These are phyloP conservation scores for Anisognathus igniventris DNA, from an alignment of 2,797 vertebrate genomes.

Conservation along the genomic window DNA sequence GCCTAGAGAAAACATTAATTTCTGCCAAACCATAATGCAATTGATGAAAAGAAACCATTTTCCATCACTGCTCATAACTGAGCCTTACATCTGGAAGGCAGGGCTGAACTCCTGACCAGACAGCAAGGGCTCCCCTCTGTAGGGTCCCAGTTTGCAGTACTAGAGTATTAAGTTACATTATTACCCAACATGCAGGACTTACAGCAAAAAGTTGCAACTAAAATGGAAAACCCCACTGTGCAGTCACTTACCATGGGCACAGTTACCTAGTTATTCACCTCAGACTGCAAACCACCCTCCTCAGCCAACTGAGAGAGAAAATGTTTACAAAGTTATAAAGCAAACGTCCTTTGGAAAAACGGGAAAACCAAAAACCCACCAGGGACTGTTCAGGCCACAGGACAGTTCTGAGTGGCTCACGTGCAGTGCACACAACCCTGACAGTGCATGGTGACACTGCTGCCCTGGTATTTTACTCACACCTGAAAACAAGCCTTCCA, in stretches of 20 bases:
- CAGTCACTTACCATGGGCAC: background rate
- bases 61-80: background rate
- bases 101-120: background rate
- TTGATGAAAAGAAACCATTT: background rate
- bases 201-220: background rate
- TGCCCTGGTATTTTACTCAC: background rate
- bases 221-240: background rate
- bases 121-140: background rate
- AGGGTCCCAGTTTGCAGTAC: background rate
- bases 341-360: background rate
- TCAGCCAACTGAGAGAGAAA: background rate
- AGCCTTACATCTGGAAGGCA: background rate
- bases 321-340: background rate
- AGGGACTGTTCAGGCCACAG: background rate
- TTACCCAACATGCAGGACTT: background rate
- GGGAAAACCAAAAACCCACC: background rate
- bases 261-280: background rate
- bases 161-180: background rate
- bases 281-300: background rate
- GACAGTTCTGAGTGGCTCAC: background rate
- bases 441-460: rapidly evolving
- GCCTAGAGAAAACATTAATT: background rate
- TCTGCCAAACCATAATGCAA: background rate
- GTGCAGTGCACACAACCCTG: rapidly evolving
- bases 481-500: background rate